Base-by-base conservation (phyloP, 2,888 invertebrate species). In the Anthophora plumipes region DNA sequence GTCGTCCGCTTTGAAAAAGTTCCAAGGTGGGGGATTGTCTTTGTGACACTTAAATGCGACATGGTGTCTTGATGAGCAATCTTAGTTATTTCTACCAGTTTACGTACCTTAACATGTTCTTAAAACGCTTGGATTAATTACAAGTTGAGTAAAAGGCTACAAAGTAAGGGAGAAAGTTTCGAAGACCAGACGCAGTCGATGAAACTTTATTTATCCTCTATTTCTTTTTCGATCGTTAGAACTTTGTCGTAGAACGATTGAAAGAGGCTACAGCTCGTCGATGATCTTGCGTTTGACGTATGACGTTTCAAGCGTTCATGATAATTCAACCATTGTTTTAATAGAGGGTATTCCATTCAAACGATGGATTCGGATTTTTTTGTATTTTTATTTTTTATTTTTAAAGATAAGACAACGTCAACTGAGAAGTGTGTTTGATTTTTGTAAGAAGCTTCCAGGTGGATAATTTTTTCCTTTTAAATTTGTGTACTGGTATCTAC, bases 51-150 rank as follows among this genome's bases (percentile, higher is more conserved):
- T 80, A 75, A 84, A 74, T n/a, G n/a, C 82, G 82, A 85, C 82
- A 66, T 43, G 78, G 84, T 81, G 84, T 80, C 83, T 85, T 75
- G 78, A 75, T 87, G 87, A 87, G 87, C 87, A 87, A 87, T 87
- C 77, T 83, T 87, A 85, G 66, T 85, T 86, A 86, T 80, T 69
- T 74, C 83, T 87, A 86, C 74, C 83, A 48, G 52, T 75, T 77
- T 61, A 71, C n/a, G n/a, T n/a, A n/a, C 59, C 80, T 87, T 85
- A 86, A 61, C 80, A 85, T 57, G 81, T 69, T 55, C 64, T 85
- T 79, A 79, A 81, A 81, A 81, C 76, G 74, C 69, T 46, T 70
- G 67, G 66, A 72, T 57, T 70, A 77, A 76, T 66, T 61, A 66
- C 60, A 63, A 71, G 76, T 69, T 61, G 75, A 77, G 73, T 70